Evolutionary conservation across 2,113 vertebrate species (phyloP).

Genomic region (Rhynchomys soricoides): DNA sequence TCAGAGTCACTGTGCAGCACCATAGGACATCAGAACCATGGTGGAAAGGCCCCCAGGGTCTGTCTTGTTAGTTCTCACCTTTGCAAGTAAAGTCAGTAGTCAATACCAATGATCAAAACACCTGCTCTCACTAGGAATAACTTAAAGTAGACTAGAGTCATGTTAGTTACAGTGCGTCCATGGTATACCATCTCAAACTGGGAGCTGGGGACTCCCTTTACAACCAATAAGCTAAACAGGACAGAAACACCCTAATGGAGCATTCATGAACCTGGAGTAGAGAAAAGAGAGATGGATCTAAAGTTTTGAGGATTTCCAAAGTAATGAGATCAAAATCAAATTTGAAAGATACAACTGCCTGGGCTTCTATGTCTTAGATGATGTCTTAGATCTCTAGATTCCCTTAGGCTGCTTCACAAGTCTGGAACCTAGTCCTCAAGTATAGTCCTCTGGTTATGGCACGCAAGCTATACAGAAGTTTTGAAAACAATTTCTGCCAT

Average conservation of each 20-base stretch:
- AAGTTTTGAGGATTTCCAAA: not conserved
- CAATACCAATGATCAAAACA: not conserved
- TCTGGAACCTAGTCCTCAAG: not conserved
- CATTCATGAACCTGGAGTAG: not conserved
- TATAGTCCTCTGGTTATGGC: not conserved
- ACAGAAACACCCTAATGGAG: not conserved
- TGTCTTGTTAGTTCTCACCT: not conserved
- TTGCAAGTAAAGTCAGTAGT: slow-evolving; percentile 6
- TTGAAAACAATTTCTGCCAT: slow-evolving; percentile 62
- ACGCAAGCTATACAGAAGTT: not conserved
- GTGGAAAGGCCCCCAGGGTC: not conserved
- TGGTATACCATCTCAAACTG: not conserved
- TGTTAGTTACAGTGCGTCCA: not conserved
- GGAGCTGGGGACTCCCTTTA: not conserved
- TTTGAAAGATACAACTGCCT: not conserved
- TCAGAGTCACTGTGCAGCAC: not conserved
- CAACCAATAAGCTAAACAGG: not conserved
- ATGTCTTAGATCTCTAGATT: not conserved
- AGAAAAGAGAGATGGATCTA: not conserved
- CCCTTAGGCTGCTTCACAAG: not conserved
- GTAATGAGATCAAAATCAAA: not conserved
- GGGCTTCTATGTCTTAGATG: not conserved
- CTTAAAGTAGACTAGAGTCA: not conserved
- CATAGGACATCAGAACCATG: not conserved
- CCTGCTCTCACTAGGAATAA: not conserved